A percentile compares a stretch with the other conserved stretches of the same genome.
Conservation (phyloP, 1,140 invertebrate species). For the Amphibalanus amphitrite region DNA sequence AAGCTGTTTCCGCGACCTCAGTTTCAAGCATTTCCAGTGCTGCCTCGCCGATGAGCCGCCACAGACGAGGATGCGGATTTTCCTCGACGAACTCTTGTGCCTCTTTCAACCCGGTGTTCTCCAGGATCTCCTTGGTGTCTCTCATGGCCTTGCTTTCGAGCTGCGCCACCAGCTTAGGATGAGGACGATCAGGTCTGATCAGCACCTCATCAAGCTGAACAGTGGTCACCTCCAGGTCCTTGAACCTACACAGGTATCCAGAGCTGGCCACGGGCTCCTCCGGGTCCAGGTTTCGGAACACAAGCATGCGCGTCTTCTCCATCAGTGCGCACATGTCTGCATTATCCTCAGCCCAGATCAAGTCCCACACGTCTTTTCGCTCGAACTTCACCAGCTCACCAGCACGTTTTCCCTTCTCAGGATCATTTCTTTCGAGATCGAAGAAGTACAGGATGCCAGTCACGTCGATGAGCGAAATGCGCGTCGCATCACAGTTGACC, state of each 20-base stretch:
- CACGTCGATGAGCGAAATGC: conserved; percentile 39
- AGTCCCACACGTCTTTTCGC: conserved; percentile 87
- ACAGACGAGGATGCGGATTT: conserved; percentile 84
- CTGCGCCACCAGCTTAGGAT: conserved; percentile 51
- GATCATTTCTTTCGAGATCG: conserved; percentile 28
- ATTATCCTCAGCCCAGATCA: conserved; percentile 87
- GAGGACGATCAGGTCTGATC: conserved; percentile 52
- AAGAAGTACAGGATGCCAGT: conserved; percentile 37
- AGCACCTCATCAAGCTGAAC: conserved; percentile 80
- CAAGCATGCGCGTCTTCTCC: conserved; percentile 90
- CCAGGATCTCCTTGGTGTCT: conserved; percentile 74
- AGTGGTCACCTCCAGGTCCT: conserved; percentile 80
- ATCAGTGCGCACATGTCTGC: conserved; percentile 72
- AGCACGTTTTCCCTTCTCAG: no score
- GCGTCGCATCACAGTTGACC: conserved; percentile 55
- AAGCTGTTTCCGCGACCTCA: conserved; percentile 79
- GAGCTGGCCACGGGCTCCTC: conserved; percentile 71
- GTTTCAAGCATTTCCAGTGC: conserved; percentile 73
- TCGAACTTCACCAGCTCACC: conserved; percentile 37
- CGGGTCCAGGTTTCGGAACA: conserved; percentile 70
- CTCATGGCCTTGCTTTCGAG: conserved; percentile 86
- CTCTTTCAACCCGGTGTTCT: conserved; percentile 78
- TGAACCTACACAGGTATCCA: conserved; percentile 54
- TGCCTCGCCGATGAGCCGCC: conserved; percentile 79
- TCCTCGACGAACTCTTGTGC: conserved; percentile 88